Evolutionary conservation across 2,113 vertebrate genomes (phyloP), one percentile per base, ranked within the genome.

Genomic region (Arenaria interpres): DNA sequence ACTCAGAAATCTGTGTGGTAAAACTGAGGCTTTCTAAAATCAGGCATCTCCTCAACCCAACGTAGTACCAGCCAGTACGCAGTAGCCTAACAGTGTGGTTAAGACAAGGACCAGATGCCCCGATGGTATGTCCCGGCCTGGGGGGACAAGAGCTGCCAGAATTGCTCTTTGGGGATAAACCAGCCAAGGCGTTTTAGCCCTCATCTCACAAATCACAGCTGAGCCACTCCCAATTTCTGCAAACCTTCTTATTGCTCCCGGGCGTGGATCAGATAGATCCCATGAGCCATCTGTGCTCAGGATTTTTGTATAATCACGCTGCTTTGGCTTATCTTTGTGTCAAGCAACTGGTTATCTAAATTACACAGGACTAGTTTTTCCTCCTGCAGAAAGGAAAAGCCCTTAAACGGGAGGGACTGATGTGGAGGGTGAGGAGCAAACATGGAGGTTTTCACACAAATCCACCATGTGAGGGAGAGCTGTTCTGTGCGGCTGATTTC

Each of bases 261-360:
- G 56, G 46, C 0, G 0, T 77, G 68, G 64, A 80, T 81, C 64
- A 67, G 46, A 84, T 32, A 57, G 93, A 60, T 81, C 84, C 56
- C 60, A n/a, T 9, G 60, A 96, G 62, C 43, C 60, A 41, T 2
- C n/a, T 71, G 5, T 0, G 28, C 50, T 39, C n/a, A 20, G 83
- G 60, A 37, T 66, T 93, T 66, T 68, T 79, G 37, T 89, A 60
- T 53, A 72, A 85, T 90, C 43, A 10, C 1, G 0, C 27, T 60
- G 69, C 74, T 94, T 68, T 84, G 80, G 71, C 59, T 93, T 84
- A 81, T 90, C 79, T 93, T 69, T 80, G 27, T n/a, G 50, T 54
- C 0, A 0, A 92, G 51, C 51, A 66, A 51, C 46, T 45, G 72
- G 72, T 81, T 80, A 75, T 74, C 83, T 94, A 75, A 81, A 78